Percentiles rank a stretch among this genome's conserved stretches.
Evolutionary conservation across 2,113 vertebrate species (phyloP).

Genomic region (Todiramphus saurophagus): DNA sequence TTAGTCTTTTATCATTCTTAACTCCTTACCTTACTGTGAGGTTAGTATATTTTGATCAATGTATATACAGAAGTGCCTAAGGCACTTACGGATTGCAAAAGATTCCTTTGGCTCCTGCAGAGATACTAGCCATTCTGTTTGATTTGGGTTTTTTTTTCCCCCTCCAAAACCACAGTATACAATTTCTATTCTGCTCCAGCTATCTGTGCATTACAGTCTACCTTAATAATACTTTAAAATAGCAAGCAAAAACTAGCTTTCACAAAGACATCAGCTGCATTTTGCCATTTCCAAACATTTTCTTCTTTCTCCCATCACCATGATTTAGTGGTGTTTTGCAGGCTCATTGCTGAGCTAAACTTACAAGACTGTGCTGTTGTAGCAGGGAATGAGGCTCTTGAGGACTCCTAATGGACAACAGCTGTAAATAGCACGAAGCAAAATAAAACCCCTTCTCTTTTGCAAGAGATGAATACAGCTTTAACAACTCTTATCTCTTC

Average conservation of each 20-base stretch:
- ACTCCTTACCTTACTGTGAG: background rate
- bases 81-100: background rate
- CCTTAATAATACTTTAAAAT: background rate
- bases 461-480: constrained; percentile 40
- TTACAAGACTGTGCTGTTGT: constrained; percentile 28
- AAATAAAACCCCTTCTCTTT: constrained; percentile 29
- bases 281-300: constrained; percentile 42
- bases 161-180: background rate
- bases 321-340: constrained; percentile 64
- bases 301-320: constrained; percentile 24
- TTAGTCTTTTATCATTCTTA: background rate
- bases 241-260: background rate
- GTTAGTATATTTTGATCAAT: background rate
- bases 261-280: background rate
- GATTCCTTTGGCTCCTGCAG: background rate
- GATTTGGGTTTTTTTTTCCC: fast-evolving
- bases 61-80: background rate
- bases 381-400: constrained; percentile 59
- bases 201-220: background rate
- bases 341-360: constrained; percentile 56
- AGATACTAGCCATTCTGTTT: background rate
- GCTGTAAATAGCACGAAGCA: constrained; percentile 65
- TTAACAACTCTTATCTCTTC: constrained; percentile 50
- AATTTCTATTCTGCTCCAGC: background rate
- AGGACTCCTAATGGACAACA: constrained; percentile 68